These are phyloP conservation scores for Autographa gamma DNA, from an alignment of 2,888 invertebrate genomes.

Conservation along the genomic window DNA sequence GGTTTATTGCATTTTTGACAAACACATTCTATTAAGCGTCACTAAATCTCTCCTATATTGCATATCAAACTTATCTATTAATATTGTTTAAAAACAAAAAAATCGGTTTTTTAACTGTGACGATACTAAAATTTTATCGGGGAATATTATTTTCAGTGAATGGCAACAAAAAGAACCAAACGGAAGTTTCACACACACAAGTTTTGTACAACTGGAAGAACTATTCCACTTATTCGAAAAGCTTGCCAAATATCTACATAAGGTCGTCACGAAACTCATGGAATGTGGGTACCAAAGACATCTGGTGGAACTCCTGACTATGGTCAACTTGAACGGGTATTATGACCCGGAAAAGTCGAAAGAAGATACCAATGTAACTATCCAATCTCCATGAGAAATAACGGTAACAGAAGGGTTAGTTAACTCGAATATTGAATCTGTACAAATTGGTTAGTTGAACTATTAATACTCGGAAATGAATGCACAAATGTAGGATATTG, in stretches of 20 bases:
- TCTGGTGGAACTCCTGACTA: slow-evolving; percentile 90
- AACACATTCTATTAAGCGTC: too few species aligned
- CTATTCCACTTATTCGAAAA: slow-evolving; percentile 90
- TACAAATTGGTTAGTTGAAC: not conserved
- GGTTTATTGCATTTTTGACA: slow-evolving; percentile 55
- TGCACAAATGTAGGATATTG: not conserved
- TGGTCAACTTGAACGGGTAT: slow-evolving; percentile 91
- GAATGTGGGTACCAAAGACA: slow-evolving; percentile 91
- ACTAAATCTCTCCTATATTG: too few species aligned
- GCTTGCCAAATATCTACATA: slow-evolving; percentile 89
- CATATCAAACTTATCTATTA: too few species aligned
- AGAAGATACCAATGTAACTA: slow-evolving; percentile 69
- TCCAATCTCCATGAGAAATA: slow-evolving; percentile 53
- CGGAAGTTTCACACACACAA: slow-evolving; percentile 88
- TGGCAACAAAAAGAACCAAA: slow-evolving; percentile 87
- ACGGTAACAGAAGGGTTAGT: slow-evolving; percentile 2
- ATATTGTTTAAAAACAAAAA: too few species aligned
- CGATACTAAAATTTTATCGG: too few species aligned
- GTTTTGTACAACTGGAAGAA: slow-evolving; percentile 88
- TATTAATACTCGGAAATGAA: too few species aligned
- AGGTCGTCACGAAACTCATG: slow-evolving; percentile 90
- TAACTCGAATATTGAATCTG: not conserved
- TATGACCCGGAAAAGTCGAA: slow-evolving; percentile 81
- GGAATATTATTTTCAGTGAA: slow-evolving; percentile 75
- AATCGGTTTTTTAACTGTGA: too few species aligned